A percentile compares a stretch with the other conserved stretches of the same genome.
Conservation (phyloP, 2,888 invertebrate genomes). For the Notodromas monacha region DNA sequence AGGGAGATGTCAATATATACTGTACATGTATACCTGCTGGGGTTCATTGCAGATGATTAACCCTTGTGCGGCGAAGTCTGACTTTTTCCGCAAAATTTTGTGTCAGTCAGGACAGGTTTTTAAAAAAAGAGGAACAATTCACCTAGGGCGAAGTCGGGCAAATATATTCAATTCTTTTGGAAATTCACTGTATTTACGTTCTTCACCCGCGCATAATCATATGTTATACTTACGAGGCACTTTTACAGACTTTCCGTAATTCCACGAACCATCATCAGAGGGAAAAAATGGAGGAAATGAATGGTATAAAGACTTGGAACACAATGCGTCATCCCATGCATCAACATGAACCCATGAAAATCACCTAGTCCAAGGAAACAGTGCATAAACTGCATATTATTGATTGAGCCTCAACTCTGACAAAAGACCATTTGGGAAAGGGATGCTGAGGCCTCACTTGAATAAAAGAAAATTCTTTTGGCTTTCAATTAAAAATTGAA, state of each 20-base stretch:
- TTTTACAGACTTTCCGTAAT: conserved; percentile 4
- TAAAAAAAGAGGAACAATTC: conserved; percentile 4
- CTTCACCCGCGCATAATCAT: conserved; percentile 2
- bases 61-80: conserved; percentile 4
- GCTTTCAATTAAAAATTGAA: conserved; percentile 4
- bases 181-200: conserved; percentile 4
- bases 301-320: conserved; percentile 2
- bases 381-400: conserved; percentile 2
- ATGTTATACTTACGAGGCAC: conserved; percentile 2
- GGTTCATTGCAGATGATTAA: conserved; percentile 4
- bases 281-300: conserved; percentile 2
- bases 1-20: conserved; percentile 1
- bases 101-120: conserved; percentile 4
- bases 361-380: conserved; percentile 4
- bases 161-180: neutral
- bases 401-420: conserved; percentile 4
- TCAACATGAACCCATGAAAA: conserved; percentile 4
- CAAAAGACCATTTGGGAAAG: conserved; percentile 4
- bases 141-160: conserved; percentile 4
- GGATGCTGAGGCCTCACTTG: conserved; percentile 4
- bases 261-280: conserved; percentile 2
- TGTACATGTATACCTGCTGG: neutral
- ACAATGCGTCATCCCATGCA: conserved; percentile 4
- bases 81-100: conserved; percentile 4
- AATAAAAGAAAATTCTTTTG: conserved; percentile 4